Evolutionary conservation across 2,113 vertebrate genomes (phyloP).

Genomic region (Pterocles orientalis): DNA sequence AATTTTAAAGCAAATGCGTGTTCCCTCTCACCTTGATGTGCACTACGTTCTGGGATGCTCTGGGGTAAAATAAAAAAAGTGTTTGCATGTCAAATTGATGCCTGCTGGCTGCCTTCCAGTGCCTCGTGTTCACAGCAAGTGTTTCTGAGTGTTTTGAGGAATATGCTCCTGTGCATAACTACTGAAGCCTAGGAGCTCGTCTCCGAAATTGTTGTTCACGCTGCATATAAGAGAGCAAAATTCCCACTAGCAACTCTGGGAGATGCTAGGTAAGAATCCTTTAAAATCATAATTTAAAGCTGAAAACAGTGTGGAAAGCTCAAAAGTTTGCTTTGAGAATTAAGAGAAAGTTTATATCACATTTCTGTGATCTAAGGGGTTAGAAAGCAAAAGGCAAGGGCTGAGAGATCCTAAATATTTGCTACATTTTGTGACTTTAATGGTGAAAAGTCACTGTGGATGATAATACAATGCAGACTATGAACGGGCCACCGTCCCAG

Average conservation of each 20-base stretch:
- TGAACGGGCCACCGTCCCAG: background rate
- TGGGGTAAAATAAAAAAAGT: slow-evolving; percentile 4
- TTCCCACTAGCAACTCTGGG: background rate
- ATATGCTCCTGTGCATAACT: background rate
- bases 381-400: background rate
- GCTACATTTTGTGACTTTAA: background rate
- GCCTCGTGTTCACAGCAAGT: background rate
- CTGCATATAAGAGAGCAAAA: background rate
- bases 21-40: background rate
- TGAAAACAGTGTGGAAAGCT: background rate
- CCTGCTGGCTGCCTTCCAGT: slow-evolving; percentile 14
- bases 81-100: background rate
- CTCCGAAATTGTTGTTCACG: background rate
- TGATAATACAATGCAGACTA: background rate
- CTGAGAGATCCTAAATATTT: background rate
- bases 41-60: background rate
- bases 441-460: background rate
- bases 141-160: background rate
- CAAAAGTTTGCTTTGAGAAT: background rate
- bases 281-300: background rate
- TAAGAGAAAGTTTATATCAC: background rate
- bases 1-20: background rate
- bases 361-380: background rate
- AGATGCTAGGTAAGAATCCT: background rate
- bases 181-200: background rate